Conservation (phyloP, 2,113 vertebrate genomes). For the Melanotaenia duboulayi region DNA sequence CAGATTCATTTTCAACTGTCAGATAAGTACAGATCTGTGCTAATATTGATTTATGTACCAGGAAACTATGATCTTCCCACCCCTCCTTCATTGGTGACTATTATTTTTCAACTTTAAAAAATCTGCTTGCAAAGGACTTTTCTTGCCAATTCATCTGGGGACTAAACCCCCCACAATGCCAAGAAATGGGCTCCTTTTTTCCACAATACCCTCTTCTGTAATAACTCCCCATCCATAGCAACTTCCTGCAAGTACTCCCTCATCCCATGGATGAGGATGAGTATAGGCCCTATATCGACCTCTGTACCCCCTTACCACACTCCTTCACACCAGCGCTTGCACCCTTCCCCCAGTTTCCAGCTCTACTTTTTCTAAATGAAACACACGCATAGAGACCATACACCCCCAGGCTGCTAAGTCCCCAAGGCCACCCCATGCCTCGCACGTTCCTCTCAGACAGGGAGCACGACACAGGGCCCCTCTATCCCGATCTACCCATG, state of each 20-base stretch:
- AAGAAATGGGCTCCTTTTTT: not conserved
- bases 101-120: not conserved
- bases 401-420: slow-evolving; percentile 17
- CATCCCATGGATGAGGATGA: not conserved
- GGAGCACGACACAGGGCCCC: slow-evolving; percentile 78
- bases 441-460: slow-evolving; percentile 78
- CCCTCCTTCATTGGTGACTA: too few species aligned
- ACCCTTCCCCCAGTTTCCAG: slow-evolving; percentile 31
- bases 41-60: not conserved
- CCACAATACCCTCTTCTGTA: not conserved
- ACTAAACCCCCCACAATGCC: slow-evolving; percentile 29
- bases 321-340: not conserved
- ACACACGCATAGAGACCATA: slow-evolving; percentile 39
- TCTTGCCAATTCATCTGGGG: slow-evolving; percentile 25
- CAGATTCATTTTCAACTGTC: not conserved
- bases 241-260: slow-evolving; percentile 9
- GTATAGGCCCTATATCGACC: slow-evolving; percentile 1
- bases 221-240: slow-evolving; percentile 20
- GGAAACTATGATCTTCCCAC: too few species aligned
- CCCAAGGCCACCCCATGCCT: slow-evolving; percentile 71
- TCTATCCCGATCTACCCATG: slow-evolving; percentile 40
- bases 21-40: not conserved
- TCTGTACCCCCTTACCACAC: not conserved
- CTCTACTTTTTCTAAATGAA: slow-evolving; percentile 44
- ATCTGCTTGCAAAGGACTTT: slow-evolving; percentile 24